Evolutionary conservation across 1,140 invertebrate species (phyloP), one percentile per base, ranked within the genome.

Genomic region (Halictus rubicundus): DNA sequence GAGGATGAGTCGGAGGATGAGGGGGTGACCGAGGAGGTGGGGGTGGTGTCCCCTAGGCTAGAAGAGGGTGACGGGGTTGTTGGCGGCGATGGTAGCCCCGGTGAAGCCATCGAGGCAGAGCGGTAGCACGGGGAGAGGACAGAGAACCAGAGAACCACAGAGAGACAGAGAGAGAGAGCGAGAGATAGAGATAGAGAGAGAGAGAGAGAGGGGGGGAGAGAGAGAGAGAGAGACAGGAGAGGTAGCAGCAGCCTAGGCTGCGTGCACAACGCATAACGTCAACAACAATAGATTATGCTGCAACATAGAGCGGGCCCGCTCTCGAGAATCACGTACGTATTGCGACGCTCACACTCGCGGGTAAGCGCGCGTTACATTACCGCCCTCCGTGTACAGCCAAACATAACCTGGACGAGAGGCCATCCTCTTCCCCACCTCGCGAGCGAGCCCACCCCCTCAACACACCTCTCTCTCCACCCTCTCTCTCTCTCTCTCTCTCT

Each of bases 201-300:
- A 52, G 14, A 52, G 49, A 16, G 49, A 52, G 19, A 14, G 42
- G 9, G 8, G 9, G 42, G 9, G 66, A 66, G 39, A 81, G 65
- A 68, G 84, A 70, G 78, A 72, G 64, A 59, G 73, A 42, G 37
- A 54, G 65, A 42, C 37, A 52, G 69, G 39, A 54, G 49, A 57
- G 52, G 32, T 32, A 32, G 32, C 32, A 32, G 73, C 27, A 46
- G 69, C 7, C 10, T 12, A 37, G 27, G 77, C 81, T 86, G 89
- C 87, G 89, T 91, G 90, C 90, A 90, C 89, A 89, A 89, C 90
- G 90, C 90, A 92, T 92, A 92, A 92, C 90, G 90, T 92, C 91
- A 92, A 93, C 92, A 92, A 92, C 92, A 92, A 93, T 93, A 91
- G 91, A 93, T 93, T 92, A 93, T 88, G 88, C 90, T 88, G 80